A percentile compares a stretch with the other conserved stretches of the same genome.
Evolutionary conservation across 2,113 vertebrate genomes (phyloP).

Genomic region (Pelvicachromis taeniatus): DNA sequence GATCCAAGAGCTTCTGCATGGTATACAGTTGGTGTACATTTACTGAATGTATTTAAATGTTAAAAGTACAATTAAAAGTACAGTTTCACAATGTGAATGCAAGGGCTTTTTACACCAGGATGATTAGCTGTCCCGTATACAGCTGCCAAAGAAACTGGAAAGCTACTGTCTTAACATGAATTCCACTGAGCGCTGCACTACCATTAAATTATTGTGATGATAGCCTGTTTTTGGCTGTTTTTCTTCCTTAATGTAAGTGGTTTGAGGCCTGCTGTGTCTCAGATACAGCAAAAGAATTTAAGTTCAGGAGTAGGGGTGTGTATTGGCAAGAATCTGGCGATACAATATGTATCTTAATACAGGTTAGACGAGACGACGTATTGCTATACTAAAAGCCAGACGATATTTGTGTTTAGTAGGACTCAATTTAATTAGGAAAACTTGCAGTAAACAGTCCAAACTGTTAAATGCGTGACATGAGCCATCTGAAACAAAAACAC

Average conservation of each 20-base stretch:
- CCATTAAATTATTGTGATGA: neutral
- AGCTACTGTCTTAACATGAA: slow-evolving; percentile 8
- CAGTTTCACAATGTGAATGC: slow-evolving; percentile 31
- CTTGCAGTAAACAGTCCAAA: no score
- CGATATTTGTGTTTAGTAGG: no score
- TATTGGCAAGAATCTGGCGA: no score
- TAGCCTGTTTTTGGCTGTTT: neutral
- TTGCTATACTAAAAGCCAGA: no score
- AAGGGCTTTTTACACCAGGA: slow-evolving; percentile 42
- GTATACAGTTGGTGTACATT: slow-evolving; percentile 22
- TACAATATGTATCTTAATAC: no score
- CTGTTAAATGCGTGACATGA: no score
- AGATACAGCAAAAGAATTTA: neutral
- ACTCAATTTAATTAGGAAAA: no score
- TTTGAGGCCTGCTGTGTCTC: neutral
- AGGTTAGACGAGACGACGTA: no score
- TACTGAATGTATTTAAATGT: slow-evolving; percentile 49
- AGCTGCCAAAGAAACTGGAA: slow-evolving; percentile 50
- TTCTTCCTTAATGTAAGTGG: neutral
- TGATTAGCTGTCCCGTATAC: neutral
- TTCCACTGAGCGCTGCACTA: neutral
- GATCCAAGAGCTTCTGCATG: slow-evolving; percentile 47
- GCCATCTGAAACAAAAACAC: no score
- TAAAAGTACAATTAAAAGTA: slow-evolving; percentile 10
- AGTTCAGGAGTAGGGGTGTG: neutral